These are phyloP conservation scores for Hypotaenidia okinawae DNA, from an alignment of 2,797 vertebrate species.

Conservation along the genomic window DNA sequence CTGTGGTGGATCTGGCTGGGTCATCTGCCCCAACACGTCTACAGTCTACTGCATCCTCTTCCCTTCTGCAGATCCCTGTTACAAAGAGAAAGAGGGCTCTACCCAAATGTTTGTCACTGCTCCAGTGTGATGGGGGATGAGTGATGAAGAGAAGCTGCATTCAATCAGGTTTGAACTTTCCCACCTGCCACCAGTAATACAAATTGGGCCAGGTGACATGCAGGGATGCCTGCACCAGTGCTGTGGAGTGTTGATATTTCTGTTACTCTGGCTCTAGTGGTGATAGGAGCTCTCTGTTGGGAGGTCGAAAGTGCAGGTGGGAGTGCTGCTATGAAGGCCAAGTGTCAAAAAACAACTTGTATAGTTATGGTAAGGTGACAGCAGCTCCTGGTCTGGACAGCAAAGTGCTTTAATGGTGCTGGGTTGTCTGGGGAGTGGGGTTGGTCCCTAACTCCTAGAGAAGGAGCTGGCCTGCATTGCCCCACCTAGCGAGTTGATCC, in stretches of 20 bases:
- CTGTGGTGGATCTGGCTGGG: not conserved
- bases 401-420: not conserved
- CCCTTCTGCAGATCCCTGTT: not conserved
- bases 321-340: not conserved
- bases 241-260: fast-evolving
- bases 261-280: not conserved
- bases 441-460: not conserved
- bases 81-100: not conserved
- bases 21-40: not conserved
- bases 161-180: not conserved
- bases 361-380: not conserved
- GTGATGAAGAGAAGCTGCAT: not conserved
- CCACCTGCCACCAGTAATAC: not conserved
- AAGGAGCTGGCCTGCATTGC: not conserved
- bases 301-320: fast-evolving
- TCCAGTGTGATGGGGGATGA: too few relatives aligned
- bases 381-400: not conserved
- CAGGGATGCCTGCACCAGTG: not conserved
- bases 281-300: not conserved
- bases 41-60: not conserved
- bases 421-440: not conserved
- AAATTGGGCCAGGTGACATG: not conserved
- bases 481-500: not conserved
- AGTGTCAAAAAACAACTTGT: not conserved
- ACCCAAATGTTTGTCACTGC: not conserved